Evolutionary conservation across 1,140 invertebrate genomes (phyloP).

Genomic region (Whitmania pigra): DNA sequence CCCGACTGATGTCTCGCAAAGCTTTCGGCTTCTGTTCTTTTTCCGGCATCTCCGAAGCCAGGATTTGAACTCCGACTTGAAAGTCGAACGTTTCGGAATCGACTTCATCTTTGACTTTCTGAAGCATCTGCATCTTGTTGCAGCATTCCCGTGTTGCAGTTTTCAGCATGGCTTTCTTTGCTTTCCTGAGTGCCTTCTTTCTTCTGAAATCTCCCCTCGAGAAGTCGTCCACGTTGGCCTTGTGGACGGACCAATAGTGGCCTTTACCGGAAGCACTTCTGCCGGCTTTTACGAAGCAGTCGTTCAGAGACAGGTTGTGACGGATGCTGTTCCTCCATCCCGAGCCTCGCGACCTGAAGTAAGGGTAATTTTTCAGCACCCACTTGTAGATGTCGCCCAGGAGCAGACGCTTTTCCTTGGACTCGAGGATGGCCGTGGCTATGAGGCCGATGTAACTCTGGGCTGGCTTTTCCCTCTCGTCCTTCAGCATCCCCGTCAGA

Average conservation of each 20-base stretch:
- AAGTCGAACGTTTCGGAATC: no score
- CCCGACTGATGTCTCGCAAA: no score
- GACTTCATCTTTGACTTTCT: no score
- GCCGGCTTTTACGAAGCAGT: constrained; percentile 91
- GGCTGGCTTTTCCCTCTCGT: constrained; percentile 74
- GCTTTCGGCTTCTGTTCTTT: background rate
- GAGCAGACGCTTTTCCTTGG: constrained; percentile 83
- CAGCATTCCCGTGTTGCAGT: constrained; percentile 44
- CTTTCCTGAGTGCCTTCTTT: constrained; percentile 86
- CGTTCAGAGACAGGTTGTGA: constrained; percentile 80
- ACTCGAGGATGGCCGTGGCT: constrained; percentile 85
- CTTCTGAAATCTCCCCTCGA: constrained; percentile 85
- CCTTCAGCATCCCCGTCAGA: constrained; percentile 34
- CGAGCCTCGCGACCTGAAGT: constrained; percentile 81
- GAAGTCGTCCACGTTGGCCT: constrained; percentile 87
- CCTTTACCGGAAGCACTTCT: constrained; percentile 40
- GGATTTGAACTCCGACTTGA: no score
- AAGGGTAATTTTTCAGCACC: constrained; percentile 90
- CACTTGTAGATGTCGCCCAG: constrained; percentile 96
- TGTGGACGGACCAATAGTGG: constrained; percentile 81
- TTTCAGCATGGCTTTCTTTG: constrained; percentile 88
- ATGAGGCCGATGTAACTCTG: constrained; percentile 75
- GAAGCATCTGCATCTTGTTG: no score
- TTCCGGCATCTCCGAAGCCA: background rate
- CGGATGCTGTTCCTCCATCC: constrained; percentile 50